phyloP scores from a whole-genome alignment of 2,113 vertebrate species.

The Gasterosteus aculeatus region DNA sequence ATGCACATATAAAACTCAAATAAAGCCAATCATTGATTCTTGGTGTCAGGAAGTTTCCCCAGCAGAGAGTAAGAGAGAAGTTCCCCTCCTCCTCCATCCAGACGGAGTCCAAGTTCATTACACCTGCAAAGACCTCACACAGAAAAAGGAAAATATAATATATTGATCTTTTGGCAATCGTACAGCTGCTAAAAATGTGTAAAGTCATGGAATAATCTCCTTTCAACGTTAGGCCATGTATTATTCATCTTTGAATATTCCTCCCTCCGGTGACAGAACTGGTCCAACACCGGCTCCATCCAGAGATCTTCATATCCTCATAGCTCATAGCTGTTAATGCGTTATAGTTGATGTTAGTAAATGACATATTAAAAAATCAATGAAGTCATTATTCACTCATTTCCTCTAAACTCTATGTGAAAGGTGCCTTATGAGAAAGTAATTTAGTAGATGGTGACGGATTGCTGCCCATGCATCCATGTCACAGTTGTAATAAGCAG shows the following conservation, averaged over 20 bases:
- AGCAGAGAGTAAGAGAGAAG: neutral
- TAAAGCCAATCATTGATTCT: neutral
- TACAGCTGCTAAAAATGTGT: neutral
- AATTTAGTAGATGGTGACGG: neutral
- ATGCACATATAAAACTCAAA: neutral
- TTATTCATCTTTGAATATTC: constrained; percentile 2
- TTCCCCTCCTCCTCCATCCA: neutral
- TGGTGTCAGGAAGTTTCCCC: neutral
- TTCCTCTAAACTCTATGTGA: neutral
- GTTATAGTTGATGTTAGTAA: neutral
- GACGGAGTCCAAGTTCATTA: neutral
- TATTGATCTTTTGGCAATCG: neutral
- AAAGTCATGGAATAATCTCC: neutral
- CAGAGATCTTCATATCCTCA: neutral
- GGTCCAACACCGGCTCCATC: neutral
- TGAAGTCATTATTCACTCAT: neutral
- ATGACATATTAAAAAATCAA: neutral
- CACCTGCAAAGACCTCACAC: neutral
- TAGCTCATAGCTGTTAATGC: neutral
- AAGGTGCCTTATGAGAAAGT: neutral
- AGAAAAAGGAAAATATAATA: neutral
- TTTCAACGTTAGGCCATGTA: neutral
- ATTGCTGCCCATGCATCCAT: neutral
- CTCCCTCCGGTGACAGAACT: neutral
- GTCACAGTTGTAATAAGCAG: neutral